Base-by-base conservation (phyloP, 2,113 vertebrate species). In the Lota lota region DNA sequence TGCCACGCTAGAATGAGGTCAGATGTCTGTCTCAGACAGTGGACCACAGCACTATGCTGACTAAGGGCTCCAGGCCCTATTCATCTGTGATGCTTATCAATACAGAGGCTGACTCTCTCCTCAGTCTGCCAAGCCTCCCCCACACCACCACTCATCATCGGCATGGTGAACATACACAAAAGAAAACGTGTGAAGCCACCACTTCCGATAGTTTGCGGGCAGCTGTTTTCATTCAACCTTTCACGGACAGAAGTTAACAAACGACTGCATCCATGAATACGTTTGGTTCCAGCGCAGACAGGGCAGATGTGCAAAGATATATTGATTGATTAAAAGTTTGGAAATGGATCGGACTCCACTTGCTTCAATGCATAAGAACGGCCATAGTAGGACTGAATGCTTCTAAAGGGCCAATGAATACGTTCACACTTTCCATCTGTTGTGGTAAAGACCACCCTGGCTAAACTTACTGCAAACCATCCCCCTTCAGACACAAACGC, bases 401-500 rank as follows among this genome's bases (percentile, higher is more conserved):
- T 69, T 73, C 58, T 61, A 56, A 33, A n/a, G 63, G 77, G 72
- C 78, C 66, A 54, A 87, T 84, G 78, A 80, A 85, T 59, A 60
- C 17, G 36, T 84, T 82, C 82, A 79, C 85, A 86, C 86, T 86
- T 86, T 84, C 85, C 85, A 90, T 89, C 88, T 90, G 87, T 82
- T 84, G 78, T 76, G n/a, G 63, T 33, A 68, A 82, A 83, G 74
- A 88, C 88, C 86, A 86, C 88, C 86, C 79, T 28, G 74, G 33
- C 72, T 78, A 79, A 77, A 85, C 88, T 88, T 88, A 79, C 82
- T 85, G 58, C 68, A 77, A 72, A 82, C 57, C 87, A 83, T 77
- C 83, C 87, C 81, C 84, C 85, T 85, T 79, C 72, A 70, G 67
- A 65, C 71, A 73, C 19, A 65, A 15, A 82, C 53, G 76, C 19